Conservation (phyloP, 2,888 invertebrate species). For the Apamea monoglypha region DNA sequence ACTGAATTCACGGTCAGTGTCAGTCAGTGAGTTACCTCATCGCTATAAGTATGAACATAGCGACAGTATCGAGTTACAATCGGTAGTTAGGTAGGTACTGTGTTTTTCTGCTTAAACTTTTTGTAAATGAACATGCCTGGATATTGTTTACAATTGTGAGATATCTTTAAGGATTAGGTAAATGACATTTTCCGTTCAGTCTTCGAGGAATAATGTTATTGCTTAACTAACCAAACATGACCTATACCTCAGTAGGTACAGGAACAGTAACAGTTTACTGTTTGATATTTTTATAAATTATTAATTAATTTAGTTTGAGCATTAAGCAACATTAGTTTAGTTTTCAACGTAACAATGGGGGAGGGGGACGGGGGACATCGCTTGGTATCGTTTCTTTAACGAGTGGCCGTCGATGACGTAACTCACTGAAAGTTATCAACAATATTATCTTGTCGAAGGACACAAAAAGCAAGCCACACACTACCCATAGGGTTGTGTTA, state of each 20-base stretch:
- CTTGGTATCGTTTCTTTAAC: neutral
- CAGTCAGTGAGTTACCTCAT: slow-evolving; percentile 34
- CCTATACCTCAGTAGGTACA: too few species aligned
- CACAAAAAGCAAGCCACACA: neutral
- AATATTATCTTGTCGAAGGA: slow-evolving; percentile 24
- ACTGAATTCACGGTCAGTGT: slow-evolving; percentile 43
- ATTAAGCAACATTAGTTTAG: neutral
- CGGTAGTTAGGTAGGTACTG: neutral
- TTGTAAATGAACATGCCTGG: neutral
- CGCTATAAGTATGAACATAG: slow-evolving; percentile 3
- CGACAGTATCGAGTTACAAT: slow-evolving; percentile 4
- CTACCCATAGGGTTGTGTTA: slow-evolving; percentile 15
- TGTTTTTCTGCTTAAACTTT: neutral
- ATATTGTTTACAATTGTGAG: neutral
- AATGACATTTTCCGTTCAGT: neutral
- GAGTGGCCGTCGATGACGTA: neutral
- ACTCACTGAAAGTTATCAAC: slow-evolving; percentile 10
- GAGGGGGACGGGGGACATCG: neutral
- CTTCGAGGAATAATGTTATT: neutral
- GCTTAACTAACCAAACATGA: neutral
- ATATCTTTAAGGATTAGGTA: neutral
- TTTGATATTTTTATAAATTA: too few species aligned
- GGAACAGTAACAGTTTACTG: too few species aligned
- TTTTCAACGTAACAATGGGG: neutral
- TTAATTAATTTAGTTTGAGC: neutral